Base-by-base conservation (phyloP, 1,140 invertebrate genomes). In the Brachionus plicatilis region DNA sequence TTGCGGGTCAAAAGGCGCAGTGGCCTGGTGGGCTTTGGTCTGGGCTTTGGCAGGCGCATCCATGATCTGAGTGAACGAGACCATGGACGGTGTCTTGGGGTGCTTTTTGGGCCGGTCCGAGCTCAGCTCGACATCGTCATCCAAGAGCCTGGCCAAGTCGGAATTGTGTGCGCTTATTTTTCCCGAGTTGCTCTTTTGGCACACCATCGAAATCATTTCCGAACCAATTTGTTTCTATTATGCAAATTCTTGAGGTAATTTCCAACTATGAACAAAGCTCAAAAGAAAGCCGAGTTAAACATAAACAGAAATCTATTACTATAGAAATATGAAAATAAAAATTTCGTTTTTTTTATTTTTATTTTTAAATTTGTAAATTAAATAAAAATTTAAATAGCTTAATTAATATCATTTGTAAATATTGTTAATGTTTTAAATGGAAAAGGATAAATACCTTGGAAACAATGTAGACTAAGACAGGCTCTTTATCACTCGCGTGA, bases 281-380 rank as follows among this genome's bases (percentile, higher is more conserved):
- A 43, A 72, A 43, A 72, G 37, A 72, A 72, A 72, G 37, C 33
- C 33, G 41, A 72, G 68, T 43, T 72, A 72, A 72, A 72, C 68
- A 72, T 72, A 72, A 72, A 72, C 68, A 72, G 68, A 72, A 72
- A 72, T 72, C 68, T 72, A 72, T 72, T 72, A 72, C 68, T 72
- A 72, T 72, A 72, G 68, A 72, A 72, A 72, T 72, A 72, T 72
- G 68, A 72, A 72, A 72, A 72, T 72, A 41, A 43, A 50, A 60
- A 20, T 60, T 60, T 60, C 14, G 11, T 47, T 41, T 17, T n/a
- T 41, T 41, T 24, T 24, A 41, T 41, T n/a, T 17, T 37, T 41
- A 12, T 43, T 43, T 20, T 37, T 43, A 17, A 70, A 72, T 72
- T 72, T 72, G 68, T 72, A 72, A 72, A 72, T 72, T 43, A 72